phyloP scores from a whole-genome alignment of 2,888 invertebrate genomes.

The Biston betularia region DNA sequence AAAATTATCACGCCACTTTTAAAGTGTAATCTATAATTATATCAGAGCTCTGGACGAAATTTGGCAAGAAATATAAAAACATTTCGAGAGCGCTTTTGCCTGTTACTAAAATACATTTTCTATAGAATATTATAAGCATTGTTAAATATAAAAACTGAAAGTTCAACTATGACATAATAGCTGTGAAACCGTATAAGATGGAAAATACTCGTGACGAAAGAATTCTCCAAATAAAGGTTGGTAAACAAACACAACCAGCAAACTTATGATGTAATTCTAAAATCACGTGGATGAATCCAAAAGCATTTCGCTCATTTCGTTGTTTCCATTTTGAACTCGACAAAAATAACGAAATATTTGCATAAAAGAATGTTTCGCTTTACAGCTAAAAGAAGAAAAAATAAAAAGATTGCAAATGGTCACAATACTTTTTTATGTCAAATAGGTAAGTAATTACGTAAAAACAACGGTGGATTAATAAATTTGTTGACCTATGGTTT shows the following conservation, averaged over 20 bases:
- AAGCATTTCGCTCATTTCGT: not conserved
- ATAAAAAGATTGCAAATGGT: too few relatives aligned
- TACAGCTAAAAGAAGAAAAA: too few relatives aligned
- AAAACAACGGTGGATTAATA: not conserved
- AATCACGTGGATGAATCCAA: not conserved
- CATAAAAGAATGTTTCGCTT: not conserved
- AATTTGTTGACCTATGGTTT: not conserved
- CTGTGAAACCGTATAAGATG: not conserved
- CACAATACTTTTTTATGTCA: too few relatives aligned
- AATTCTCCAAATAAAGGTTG: not conserved
- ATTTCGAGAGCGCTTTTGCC: not conserved
- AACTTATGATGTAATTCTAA: constrained; percentile 4
- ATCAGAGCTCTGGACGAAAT: not conserved
- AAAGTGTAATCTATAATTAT: too few relatives aligned
- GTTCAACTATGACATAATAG: constrained; percentile 8
- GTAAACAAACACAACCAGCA: not conserved
- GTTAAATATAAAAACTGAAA: not conserved
- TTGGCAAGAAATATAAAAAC: constrained; percentile 5
- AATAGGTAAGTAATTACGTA: not conserved
- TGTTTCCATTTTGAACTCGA: not conserved
- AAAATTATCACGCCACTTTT: too few relatives aligned
- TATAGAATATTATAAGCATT: not conserved
- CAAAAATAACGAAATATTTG: too few relatives aligned
- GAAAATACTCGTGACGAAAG: not conserved
- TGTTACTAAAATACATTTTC: constrained; percentile 10